Percentiles rank a stretch among this genome's conserved stretches.
Conservation (phyloP, 2,888 invertebrate species). For the Pachliopta kotzebuea region DNA sequence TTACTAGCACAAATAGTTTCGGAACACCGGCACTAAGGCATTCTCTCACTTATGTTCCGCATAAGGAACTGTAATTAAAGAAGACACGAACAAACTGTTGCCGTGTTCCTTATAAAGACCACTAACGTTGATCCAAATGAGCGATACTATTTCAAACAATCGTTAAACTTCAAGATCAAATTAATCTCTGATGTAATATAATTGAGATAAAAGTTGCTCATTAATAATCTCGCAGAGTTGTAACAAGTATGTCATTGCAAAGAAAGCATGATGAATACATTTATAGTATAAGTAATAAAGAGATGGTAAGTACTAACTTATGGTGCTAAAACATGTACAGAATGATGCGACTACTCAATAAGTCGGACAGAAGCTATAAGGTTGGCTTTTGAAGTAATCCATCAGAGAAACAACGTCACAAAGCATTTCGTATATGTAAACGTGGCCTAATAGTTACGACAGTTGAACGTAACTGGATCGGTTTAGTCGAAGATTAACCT, state of each 20-base stretch:
- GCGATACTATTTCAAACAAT: slow-evolving; percentile 36
- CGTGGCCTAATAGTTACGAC: too few species aligned
- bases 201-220: slow-evolving; percentile 12
- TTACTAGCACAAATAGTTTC: slow-evolving; percentile 72
- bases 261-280: background rate
- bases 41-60: slow-evolving; percentile 36
- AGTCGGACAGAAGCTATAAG: too few species aligned
- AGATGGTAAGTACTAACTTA: too few species aligned
- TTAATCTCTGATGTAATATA: slow-evolving; percentile 33
- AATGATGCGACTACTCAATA: too few species aligned
- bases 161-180: slow-evolving; percentile 33
- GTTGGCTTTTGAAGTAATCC: too few species aligned
- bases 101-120: slow-evolving; percentile 40
- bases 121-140: slow-evolving; percentile 40
- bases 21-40: slow-evolving; percentile 49
- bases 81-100: slow-evolving; percentile 56
- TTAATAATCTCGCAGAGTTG: slow-evolving; percentile 3
- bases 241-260: background rate
- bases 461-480: too few species aligned
- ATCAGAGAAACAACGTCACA: too few species aligned
- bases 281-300: too few species aligned
- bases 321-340: too few species aligned
- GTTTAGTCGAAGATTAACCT: too few species aligned
- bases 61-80: slow-evolving; percentile 66
- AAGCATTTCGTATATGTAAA: too few species aligned